Conservation (phyloP, 2,888 invertebrate genomes). For the Agonopterix arenella region DNA sequence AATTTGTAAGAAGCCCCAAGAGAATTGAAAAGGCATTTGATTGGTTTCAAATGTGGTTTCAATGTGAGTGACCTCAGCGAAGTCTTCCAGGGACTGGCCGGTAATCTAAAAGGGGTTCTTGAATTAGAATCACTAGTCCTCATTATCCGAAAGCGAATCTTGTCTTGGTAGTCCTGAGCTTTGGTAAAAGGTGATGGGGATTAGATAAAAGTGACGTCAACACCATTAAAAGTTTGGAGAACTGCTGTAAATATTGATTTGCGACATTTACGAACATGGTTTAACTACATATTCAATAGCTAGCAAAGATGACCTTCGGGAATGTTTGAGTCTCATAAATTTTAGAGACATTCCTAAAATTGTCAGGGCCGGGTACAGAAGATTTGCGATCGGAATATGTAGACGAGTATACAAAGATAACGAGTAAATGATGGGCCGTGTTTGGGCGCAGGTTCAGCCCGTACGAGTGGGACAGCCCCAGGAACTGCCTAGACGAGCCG, state of each 20-base stretch:
- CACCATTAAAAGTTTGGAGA: too few species aligned
- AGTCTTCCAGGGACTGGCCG: conserved; percentile 35
- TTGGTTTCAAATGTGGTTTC: conserved; percentile 19
- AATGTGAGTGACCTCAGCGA: conserved; percentile 67
- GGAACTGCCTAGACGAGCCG: conserved; percentile 89
- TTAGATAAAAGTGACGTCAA: too few species aligned
- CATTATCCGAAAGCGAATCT: conserved; percentile 21
- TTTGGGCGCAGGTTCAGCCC: conserved; percentile 88
- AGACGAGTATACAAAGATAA: neutral
- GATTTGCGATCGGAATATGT: neutral
- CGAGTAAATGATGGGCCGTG: conserved; percentile 45
- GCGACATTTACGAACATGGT: too few species aligned
- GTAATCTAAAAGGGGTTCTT: conserved; percentile 20
- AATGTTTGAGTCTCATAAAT: too few species aligned
- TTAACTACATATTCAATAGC: too few species aligned
- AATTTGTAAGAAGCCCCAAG: conserved; percentile 25
- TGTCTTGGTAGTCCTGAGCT: too few species aligned
- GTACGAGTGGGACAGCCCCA: conserved; percentile 95
- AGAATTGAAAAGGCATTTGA: conserved; percentile 24
- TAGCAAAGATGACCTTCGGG: too few species aligned
- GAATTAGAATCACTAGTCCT: conserved; percentile 23
- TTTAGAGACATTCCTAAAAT: too few species aligned
- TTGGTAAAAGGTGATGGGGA: too few species aligned
- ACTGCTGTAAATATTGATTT: too few species aligned
- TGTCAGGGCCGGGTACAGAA: neutral